These are phyloP conservation scores for Cottus gobio DNA, from an alignment of 2,113 vertebrate genomes.

Conservation along the genomic window DNA sequence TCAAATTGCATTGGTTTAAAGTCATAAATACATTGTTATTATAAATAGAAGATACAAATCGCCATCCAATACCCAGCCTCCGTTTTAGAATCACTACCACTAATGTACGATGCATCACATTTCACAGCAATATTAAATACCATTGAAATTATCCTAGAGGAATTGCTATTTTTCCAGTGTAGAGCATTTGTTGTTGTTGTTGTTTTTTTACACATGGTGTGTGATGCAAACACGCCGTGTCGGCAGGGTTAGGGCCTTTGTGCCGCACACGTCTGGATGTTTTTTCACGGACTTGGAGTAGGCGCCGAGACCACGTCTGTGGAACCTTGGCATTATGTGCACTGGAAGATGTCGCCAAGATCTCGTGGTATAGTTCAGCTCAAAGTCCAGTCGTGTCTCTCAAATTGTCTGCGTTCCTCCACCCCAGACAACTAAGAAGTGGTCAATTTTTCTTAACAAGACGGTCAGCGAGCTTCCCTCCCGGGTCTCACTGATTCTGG, in stretches of 20 bases:
- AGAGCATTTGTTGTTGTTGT: constrained; percentile 18
- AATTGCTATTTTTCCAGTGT: constrained; percentile 52
- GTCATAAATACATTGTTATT: constrained; percentile 37
- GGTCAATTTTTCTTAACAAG: constrained; percentile 2
- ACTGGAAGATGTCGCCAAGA: neutral
- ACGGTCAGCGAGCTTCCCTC: neutral
- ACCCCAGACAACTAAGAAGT: neutral
- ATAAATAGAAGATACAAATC: constrained; percentile 52
- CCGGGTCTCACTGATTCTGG: constrained; percentile 44
- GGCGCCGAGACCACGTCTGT: neutral
- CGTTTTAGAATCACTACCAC: constrained; percentile 51
- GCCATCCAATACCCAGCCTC: constrained; percentile 15
- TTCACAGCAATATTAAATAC: constrained; percentile 69
- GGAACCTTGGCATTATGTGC: constrained; percentile 13
- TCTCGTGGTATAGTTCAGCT: neutral
- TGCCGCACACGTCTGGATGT: neutral
- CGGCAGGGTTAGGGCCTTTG: constrained; percentile 5
- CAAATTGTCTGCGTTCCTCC: neutral
- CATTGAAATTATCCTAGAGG: constrained; percentile 47
- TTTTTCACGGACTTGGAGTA: neutral
- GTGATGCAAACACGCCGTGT: constrained; percentile 23
- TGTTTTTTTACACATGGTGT: constrained; percentile 17
- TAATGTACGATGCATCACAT: constrained; percentile 68
- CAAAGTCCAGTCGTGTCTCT: neutral
- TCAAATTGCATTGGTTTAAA: constrained; percentile 21